Conservation (phyloP, 2,888 invertebrate genomes). For the Caenorhabditis drosophilae region DNA sequence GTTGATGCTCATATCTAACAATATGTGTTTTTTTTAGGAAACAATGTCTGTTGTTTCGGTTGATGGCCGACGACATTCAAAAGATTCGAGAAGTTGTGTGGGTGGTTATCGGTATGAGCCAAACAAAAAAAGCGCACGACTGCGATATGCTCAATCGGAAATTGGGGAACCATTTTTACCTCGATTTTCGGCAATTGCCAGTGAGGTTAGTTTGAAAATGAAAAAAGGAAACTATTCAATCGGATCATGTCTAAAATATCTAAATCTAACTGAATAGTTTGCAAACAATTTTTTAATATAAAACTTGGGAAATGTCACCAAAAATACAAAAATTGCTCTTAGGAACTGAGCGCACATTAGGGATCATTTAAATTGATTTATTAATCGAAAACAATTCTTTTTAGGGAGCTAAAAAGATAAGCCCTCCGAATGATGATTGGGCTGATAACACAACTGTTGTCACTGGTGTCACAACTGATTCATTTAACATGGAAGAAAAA, state of each 20-base stretch:
- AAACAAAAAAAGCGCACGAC: slow-evolving; percentile 23
- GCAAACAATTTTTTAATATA: no score
- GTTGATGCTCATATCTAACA: neutral
- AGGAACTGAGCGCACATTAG: no score
- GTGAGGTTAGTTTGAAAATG: slow-evolving; percentile 42
- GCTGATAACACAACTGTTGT: slow-evolving; percentile 66
- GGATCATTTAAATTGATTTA: no score
- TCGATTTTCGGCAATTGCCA: slow-evolving; percentile 58
- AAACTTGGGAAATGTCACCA: no score
- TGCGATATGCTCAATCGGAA: slow-evolving; percentile 54
- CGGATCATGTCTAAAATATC: neutral
- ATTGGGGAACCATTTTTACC: slow-evolving; percentile 56
- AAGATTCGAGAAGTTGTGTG: slow-evolving; percentile 37
- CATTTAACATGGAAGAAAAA: slow-evolving; percentile 55
- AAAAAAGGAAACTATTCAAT: no score
- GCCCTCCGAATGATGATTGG: slow-evolving; percentile 55
- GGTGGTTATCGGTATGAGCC: slow-evolving; percentile 36
- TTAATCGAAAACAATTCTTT: neutral
- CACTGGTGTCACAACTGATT: slow-evolving; percentile 65
- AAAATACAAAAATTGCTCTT: no score
- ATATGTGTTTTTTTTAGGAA: neutral
- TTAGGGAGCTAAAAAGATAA: slow-evolving; percentile 44
- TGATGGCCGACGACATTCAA: slow-evolving; percentile 11
- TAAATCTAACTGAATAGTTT: neutral
- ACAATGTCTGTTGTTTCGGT: neutral